A percentile compares a stretch with the other conserved stretches of the same genome.
Conservation (phyloP, 1,140 invertebrate species). For the Drosophila punjabiensis region DNA sequence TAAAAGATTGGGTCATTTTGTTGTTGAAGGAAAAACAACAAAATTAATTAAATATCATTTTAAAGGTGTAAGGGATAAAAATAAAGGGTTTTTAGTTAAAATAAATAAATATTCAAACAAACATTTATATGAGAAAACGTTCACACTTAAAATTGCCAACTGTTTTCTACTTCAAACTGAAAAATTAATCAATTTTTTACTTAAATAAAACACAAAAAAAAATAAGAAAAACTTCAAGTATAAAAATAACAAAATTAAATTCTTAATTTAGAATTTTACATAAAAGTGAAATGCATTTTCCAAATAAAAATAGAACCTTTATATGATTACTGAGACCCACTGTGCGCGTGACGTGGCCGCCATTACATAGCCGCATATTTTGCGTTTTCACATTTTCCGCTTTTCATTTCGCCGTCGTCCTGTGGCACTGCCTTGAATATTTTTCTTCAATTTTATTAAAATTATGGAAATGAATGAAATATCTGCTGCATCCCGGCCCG, state of each 20-base stretch:
- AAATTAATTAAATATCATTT: too few species aligned
- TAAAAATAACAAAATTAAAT: neutral
- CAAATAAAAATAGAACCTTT: neutral
- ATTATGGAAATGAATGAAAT: slow-evolving; percentile 84
- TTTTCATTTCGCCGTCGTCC: slow-evolving; percentile 52
- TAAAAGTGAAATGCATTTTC: too few species aligned
- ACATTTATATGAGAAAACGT: too few species aligned
- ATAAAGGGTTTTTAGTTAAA: too few species aligned
- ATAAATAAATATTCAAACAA: neutral
- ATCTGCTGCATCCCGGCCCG: slow-evolving; percentile 47
- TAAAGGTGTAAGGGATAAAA: neutral
- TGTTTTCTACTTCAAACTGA: neutral
- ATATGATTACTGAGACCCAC: neutral
- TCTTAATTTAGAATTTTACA: too few species aligned
- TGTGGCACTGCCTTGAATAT: slow-evolving; percentile 73
- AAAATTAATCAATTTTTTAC: neutral
- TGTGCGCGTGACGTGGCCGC: slow-evolving; percentile 21
- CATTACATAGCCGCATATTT: slow-evolving; percentile 63
- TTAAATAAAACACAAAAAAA: neutral
- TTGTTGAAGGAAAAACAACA: too few species aligned
- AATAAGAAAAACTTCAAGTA: neutral
- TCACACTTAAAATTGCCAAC: neutral
- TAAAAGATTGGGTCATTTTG: too few species aligned
- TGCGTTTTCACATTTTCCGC: slow-evolving; percentile 64
- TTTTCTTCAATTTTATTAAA: slow-evolving; percentile 84